Evolutionary conservation across 2,113 vertebrate genomes (phyloP).

Genomic region (Tachuris rubrigastra): DNA sequence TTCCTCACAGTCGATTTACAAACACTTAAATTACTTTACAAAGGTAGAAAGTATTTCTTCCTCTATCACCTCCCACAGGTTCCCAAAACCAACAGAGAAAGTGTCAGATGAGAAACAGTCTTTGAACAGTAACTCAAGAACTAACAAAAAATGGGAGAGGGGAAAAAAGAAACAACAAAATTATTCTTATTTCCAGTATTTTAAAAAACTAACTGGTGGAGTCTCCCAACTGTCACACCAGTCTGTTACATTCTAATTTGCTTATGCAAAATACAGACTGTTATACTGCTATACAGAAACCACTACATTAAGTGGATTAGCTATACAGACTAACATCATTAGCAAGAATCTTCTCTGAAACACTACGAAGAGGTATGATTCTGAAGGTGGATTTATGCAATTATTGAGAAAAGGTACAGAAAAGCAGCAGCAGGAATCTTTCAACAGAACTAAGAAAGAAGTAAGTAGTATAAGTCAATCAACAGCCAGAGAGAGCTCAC

Average conservation of each 20-base stretch:
- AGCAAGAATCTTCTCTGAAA: background rate
- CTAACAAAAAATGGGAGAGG: background rate
- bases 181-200: background rate
- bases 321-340: background rate
- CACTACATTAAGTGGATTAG: background rate
- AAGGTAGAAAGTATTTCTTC: background rate
- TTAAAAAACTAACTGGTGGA: background rate
- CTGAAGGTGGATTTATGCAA: background rate
- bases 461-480: background rate
- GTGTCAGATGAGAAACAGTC: fast-evolving
- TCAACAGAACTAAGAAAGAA: background rate
- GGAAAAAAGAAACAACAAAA: background rate
- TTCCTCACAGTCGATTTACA: background rate
- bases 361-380: background rate
- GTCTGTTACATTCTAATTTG: background rate
- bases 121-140: background rate
- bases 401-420: background rate
- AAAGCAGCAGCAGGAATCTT: background rate
- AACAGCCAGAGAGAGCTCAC: background rate
- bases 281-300: background rate
- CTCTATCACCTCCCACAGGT: fast-evolving
- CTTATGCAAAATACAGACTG: background rate
- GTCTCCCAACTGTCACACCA: background rate
- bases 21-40: no score
- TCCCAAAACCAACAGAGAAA: background rate